Evolutionary conservation across 64 coral and sea anemone species (phyloP).

Genomic region (Catalaphyllia jardinei): DNA sequence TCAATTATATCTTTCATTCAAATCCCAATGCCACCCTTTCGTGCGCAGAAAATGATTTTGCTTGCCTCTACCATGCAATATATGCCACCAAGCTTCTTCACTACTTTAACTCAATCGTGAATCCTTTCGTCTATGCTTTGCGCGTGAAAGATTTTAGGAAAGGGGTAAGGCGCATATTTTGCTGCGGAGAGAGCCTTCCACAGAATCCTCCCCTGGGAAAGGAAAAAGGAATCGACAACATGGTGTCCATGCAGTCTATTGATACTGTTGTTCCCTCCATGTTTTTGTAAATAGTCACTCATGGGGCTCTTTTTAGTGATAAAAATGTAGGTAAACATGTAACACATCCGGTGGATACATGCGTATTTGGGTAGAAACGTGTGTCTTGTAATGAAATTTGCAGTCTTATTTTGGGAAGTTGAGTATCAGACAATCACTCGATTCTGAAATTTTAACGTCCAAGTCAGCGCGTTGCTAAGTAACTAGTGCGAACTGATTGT

Average conservation of each 20-base stretch:
- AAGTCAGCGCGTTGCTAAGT: too few species aligned
- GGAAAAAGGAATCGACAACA: conserved; percentile 25
- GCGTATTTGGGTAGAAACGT: too few species aligned
- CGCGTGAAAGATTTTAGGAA: conserved; percentile 34
- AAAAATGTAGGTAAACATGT: too few species aligned
- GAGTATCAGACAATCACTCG: too few species aligned
- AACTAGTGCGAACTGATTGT: too few species aligned
- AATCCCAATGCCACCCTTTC: background rate
- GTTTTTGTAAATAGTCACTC: conserved; percentile 22
- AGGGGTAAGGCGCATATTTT: conserved; percentile 7
- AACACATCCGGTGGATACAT: too few species aligned
- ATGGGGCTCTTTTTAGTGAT: background rate
- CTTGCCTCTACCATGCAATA: conserved; percentile 19
- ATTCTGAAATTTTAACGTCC: too few species aligned
- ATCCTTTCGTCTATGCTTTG: conserved; percentile 29
- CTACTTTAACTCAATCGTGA: conserved; percentile 35
- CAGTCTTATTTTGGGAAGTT: too few species aligned
- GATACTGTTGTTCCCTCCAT: conserved; percentile 34
- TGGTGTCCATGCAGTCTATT: conserved; percentile 29
- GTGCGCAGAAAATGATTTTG: background rate
- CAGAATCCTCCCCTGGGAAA: background rate
- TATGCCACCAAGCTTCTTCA: conserved; percentile 30
- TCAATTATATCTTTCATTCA: conserved; percentile 7
- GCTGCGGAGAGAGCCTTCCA: background rate
- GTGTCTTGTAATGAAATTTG: too few species aligned